Percentiles rank a stretch among this genome's conserved stretches.
Conservation (phyloP, 2,888 invertebrate species). For the Girardia tigrina region DNA sequence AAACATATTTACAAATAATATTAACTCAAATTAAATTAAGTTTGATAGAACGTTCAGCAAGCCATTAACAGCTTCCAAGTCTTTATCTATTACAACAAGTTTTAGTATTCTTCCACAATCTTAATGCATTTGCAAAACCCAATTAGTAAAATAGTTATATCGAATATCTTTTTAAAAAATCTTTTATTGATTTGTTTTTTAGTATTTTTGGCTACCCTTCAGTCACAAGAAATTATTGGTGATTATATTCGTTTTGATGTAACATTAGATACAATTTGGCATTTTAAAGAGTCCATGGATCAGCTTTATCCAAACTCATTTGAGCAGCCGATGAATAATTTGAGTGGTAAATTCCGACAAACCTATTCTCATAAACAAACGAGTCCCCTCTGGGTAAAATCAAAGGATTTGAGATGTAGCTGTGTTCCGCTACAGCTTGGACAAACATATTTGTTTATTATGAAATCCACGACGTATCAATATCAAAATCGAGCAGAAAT, state of each 20-base stretch:
- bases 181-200: background rate
- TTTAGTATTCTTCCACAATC: no score
- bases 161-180: background rate
- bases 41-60: no score
- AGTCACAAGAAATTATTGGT: background rate
- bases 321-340: background rate
- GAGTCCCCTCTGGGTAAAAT: background rate
- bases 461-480: background rate
- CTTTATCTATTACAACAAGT: no score
- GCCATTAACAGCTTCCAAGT: no score
- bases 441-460: background rate
- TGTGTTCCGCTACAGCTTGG: background rate
- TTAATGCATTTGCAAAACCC: no score
- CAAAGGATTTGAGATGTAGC: background rate
- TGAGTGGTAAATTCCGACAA: background rate
- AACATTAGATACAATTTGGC: background rate
- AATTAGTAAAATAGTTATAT: background rate
- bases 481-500: slow-evolving; percentile 13
- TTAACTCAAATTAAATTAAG: no score
- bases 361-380: background rate
- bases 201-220: background rate
- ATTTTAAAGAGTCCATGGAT: background rate
- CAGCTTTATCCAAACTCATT: background rate
- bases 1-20: no score
- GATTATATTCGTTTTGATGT: background rate